Base-by-base conservation (phyloP, 2,888 invertebrate genomes). In the Xanthorhoe designata region DNA sequence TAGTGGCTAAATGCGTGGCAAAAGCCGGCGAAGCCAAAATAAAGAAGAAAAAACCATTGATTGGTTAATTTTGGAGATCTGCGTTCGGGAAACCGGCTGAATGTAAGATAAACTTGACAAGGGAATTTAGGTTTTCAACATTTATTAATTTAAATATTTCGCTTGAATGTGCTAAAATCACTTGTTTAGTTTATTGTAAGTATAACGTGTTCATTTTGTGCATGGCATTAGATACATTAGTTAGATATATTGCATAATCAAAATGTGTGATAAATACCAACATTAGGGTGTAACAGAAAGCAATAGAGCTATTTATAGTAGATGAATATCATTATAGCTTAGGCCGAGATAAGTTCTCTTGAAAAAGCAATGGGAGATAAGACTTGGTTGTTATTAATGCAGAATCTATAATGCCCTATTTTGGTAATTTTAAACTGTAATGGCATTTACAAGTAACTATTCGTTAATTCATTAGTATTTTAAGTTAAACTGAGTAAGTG, bases 181-280 rank as follows among this genome's bases (percentile, higher is more conserved):
- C 17, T 18, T 50, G 51, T 51, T 49, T 8, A 18, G 49, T 49
- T 19, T 24, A 19, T 51, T 24, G 38, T 2, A 24, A 5, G 15
- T 54, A 7, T 47, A 47, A 8, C 9, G n/a, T 54, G 47, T 38
- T 29, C 29, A 47, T 32, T 17, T 45, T n/a, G 32, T 61, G 35
- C 49, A 42, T 42, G 38, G 47, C 29, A 29, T 49, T 53, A 13
- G n/a, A 18, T 32, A 29, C 53, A 50, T 42, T 50, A 18, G 17
- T 29, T 45, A 52, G 50, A 50, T 32, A 42, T 13, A 38, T 52
- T 60, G 56, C 69, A 68, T 68, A 57, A 68, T 62, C 56, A 56
- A 51, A 59, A 55, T 56, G 50, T 55, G 62, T 62, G 62, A 56
- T 62, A 62, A 35, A 61, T 55, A 64, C 70, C 64, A 72, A 69